Base-by-base conservation (phyloP, 2,797 vertebrate species). In the Bovichtus variegatus region DNA sequence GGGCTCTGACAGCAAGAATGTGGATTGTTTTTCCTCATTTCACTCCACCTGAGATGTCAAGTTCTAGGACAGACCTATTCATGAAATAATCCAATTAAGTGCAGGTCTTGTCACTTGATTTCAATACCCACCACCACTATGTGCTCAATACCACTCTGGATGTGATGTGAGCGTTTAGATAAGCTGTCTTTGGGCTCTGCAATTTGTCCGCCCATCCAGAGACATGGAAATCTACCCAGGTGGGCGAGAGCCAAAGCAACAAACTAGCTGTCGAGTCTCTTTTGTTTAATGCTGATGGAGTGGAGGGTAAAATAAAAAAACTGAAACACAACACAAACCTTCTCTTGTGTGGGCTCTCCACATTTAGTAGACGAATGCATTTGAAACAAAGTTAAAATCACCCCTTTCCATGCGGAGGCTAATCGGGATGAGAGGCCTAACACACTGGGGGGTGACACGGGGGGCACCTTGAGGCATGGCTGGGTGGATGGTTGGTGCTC, bases 261-360 rank as follows among this genome's bases (percentile, higher is more conserved):
- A 91, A 68, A 82, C 74, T 46, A 59, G 82, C 86, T 91, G 87
- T 85, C 81, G n/a, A 58, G 27, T 68, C 69, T 74, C 76, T 86
- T 91, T 92, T 91, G 81, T 93, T 80, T 77, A 58, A 60, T 18
- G 43, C 74, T 90, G 89, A 93, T 89, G 65, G 85, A 90, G 84
- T 81, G 78, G 74, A 78, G 83, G 50, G 57, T 71, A n/a, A 75
- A 62, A 76, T 53, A 79, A 77, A 59, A 50, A 15, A 1, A 70
- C 53, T 36, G 69, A 83, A 60, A 49, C 61, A 74, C 76, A 82
- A 68, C 51, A 70, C 59, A 62, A 65, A 65, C 71, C 67, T 58
- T 83, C 76, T 84, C 54, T 70, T 61, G 47, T 64, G 65, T 83
- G 62, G 74, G 64, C 76, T 59, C 76, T 79, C 49, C 62, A 68